These are phyloP conservation scores for Macroglossus sobrinus DNA, from an alignment of 2,113 vertebrate genomes.

Conservation along the genomic window DNA sequence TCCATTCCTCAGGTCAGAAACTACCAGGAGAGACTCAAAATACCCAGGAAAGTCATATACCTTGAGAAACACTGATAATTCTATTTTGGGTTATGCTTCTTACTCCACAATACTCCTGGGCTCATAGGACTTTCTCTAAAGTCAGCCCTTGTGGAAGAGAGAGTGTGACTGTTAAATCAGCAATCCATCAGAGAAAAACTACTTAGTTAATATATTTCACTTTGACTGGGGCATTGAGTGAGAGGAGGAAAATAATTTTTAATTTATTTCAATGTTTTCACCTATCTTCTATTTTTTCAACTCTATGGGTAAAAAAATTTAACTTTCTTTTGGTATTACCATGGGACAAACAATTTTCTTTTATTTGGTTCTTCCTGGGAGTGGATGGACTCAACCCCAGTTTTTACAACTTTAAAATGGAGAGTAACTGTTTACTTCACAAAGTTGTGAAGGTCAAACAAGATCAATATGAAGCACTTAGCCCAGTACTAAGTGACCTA, in stretches of 20 bases:
- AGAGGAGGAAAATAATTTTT: neutral
- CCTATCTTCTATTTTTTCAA: neutral
- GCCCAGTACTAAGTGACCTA: neutral
- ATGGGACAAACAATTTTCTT: neutral
- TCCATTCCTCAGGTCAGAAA: conserved; percentile 4
- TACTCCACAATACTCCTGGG: neutral
- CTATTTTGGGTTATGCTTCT: neutral
- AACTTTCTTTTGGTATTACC: neutral
- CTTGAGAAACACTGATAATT: neutral
- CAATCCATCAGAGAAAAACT: neutral
- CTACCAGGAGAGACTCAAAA: neutral
- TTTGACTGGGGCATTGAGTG: neutral
- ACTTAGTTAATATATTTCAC: neutral
- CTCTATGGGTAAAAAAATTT: neutral
- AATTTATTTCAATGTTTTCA: neutral
- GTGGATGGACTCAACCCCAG: neutral
- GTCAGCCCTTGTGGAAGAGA: neutral
- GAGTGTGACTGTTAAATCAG: neutral
- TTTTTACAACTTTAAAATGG: neutral
- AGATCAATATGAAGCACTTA: neutral
- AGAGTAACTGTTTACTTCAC: neutral
- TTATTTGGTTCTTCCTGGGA: neutral
- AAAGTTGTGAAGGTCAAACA: neutral
- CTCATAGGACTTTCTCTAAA: neutral
- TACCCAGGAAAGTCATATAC: neutral